Base-by-base conservation (phyloP, 1,140 invertebrate genomes). In the Cryptotermes secundus region DNA sequence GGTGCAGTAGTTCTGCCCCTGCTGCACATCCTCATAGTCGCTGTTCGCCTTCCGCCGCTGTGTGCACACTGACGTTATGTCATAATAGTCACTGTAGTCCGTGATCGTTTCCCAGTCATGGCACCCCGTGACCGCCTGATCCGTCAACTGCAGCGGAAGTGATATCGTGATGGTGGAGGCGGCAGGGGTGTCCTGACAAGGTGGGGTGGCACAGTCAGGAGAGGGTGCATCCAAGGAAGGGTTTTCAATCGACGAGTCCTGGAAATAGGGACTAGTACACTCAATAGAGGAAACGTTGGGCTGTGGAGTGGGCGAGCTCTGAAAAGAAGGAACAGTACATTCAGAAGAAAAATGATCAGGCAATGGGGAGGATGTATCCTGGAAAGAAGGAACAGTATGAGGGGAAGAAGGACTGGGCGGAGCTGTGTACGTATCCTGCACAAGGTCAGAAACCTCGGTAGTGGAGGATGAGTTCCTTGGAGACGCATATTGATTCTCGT, bases 1-100 rank as follows among this genome's bases (percentile, higher is more conserved):
- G 83, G 88, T 88, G 65, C 88, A 88, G 34, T 87, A 88, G 31
- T 87, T 86, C 7, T 86, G 88, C 2, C 86, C 86, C 3, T 86
- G 84, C 7, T 87, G 86, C n/a, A 86, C 82, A 14, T 80, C 85
- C 12, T 85, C 86, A 79, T 84, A 84, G 14, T 85, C 87, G 34
- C 86, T 59, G 19, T 84, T 84, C 0, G 59, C 36, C 80, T 24
- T 16, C 10, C 24, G 83, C 83, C n/a, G 59, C 34, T 36, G 26
- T 65, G 59, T 34, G 84, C 85, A 49, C 83, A 72, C 34, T 45
- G 79, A 79, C 83, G 36, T 81, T 16, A 65, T 9, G 26, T 65
- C 59, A 14, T 31, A 65, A 12, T 65, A 65, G 3, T 65, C 59
- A 26, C 59, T 65, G 59, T n/a, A 65, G 59, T 65, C 59, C 26